Base-by-base conservation (phyloP, 1,140 invertebrate genomes). In the Trachelipus rathkii region DNA sequence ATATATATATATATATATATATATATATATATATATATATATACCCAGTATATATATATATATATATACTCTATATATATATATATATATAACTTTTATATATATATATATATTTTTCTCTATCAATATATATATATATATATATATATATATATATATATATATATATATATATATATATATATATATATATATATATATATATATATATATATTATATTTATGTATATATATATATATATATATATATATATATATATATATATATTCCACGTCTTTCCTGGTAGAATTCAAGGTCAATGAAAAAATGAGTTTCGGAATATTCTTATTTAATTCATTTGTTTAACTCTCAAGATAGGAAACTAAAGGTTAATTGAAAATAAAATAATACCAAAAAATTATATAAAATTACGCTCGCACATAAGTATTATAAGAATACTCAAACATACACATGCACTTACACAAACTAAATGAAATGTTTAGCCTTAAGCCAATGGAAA, bases 51-150 rank as follows among this genome's bases (percentile, higher is more conserved):
- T 66, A 66, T 66, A 66, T 66, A 66, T 66, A 66, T 66, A 66
- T 66, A 66, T 66, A 66, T 66, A 66, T 66, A 66, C n/a, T n/a
- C n/a, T 66, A 66, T 66, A 66, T 67, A 67, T 67, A 67, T 67
- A 67, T 67, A 67, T 67, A 67, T 67, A 67, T 67, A 67, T 67
- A 67, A n/a, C n/a, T n/a, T n/a, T n/a, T 67, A 67, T 67, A 67
- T 67, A 67, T 67, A 67, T 67, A 67, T 67, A 67, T 67, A 67
- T 67, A 67, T 67, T 11, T 67, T 11, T 15, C 9, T 67, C 9
- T 67, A 67, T 67, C 9, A 11, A 67, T 67, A 67, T 67, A 67
- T 67, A 67, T 67, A 67, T 67, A 67, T 67, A 67, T 67, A 67
- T 67, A 67, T 67, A 67, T 67, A 67, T 15, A 67, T 67, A 67